Conservation (phyloP, 2,797 vertebrate genomes). For the Sandelia bainsii region DNA sequence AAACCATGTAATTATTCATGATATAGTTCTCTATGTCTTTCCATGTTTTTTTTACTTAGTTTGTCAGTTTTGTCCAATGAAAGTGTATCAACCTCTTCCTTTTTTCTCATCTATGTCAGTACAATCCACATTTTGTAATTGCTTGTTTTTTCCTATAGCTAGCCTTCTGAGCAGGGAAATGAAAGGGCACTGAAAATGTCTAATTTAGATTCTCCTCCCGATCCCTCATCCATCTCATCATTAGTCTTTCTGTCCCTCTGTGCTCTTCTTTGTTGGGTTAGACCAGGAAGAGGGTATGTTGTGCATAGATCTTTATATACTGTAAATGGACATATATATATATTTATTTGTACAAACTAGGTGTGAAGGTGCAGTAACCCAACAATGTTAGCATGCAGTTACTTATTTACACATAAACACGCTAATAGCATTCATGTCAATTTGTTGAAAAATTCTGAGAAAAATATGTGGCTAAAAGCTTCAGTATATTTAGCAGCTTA, state of each 20-base stretch:
- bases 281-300: constrained; percentile 3
- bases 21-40: background rate
- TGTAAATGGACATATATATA: background rate
- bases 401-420: too few species aligned
- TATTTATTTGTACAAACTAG: background rate
- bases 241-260: constrained; percentile 41
- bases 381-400: too few species aligned
- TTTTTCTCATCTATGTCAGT: constrained; percentile 11
- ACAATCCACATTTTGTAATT: constrained; percentile 9
- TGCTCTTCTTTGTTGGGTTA: constrained; percentile 7
- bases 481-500: background rate
- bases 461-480: background rate
- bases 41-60: background rate
- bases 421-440: background rate
- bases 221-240: constrained; percentile 32
- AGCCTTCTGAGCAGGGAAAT: constrained; percentile 5
- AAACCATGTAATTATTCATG: constrained; percentile 27
- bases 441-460: background rate
- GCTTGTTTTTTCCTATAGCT: constrained; percentile 5
- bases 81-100: constrained; percentile 20
- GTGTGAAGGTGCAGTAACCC: background rate
- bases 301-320: background rate
- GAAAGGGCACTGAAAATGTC: constrained; percentile 18
- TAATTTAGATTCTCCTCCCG: constrained; percentile 27
- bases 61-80: background rate